Conservation (phyloP, 2,888 invertebrate species). For the Scotopteryx bipunctaria region DNA sequence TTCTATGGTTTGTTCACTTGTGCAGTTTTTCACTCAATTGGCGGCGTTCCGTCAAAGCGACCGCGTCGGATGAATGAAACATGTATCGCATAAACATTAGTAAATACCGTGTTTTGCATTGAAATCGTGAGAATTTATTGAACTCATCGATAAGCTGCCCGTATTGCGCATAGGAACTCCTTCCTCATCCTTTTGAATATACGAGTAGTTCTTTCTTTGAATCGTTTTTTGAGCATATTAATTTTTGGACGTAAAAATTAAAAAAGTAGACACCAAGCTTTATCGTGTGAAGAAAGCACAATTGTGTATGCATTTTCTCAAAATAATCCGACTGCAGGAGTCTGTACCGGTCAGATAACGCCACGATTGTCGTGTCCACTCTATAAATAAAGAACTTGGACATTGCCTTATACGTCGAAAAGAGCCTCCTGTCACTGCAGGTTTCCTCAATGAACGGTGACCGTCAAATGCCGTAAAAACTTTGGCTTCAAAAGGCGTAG, state of each 20-base stretch:
- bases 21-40: slow-evolving; percentile 11
- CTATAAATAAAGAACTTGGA: slow-evolving; percentile 70
- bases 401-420: slow-evolving; percentile 73
- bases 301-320: slow-evolving; percentile 11
- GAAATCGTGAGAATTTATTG: too few relatives aligned
- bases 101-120: slow-evolving; percentile 14
- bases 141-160: too few relatives aligned
- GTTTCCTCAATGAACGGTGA: neutral
- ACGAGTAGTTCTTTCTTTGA: too few relatives aligned
- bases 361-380: slow-evolving; percentile 49
- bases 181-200: too few relatives aligned
- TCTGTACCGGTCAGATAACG: slow-evolving; percentile 35
- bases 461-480: neutral
- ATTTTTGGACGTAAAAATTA: too few relatives aligned
- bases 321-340: slow-evolving; percentile 31
- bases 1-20: neutral
- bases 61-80: slow-evolving; percentile 23
- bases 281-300: neutral
- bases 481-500: too few relatives aligned
- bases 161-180: too few relatives aligned
- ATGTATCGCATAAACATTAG: slow-evolving; percentile 20
- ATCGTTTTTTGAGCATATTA: too few relatives aligned
- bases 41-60: slow-evolving; percentile 22
- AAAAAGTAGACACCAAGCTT: too few relatives aligned
- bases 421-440: slow-evolving; percentile 65